Evolutionary conservation across 2,797 vertebrate genomes (phyloP), one percentile per base, ranked within the genome.

Genomic region (Halcyon badia): DNA sequence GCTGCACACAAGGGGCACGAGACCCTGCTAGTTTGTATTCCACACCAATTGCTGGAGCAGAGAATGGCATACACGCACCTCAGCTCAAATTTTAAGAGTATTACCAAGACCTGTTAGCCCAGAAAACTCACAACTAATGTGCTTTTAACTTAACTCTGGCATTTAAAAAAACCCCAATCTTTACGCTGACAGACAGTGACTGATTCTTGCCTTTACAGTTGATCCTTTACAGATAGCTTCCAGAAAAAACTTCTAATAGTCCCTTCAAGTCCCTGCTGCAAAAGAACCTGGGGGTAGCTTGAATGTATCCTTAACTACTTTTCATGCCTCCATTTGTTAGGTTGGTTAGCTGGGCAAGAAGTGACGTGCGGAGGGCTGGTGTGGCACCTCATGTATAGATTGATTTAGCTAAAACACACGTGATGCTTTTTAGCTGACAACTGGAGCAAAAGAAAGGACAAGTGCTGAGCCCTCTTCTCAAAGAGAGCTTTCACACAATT

Each of bases 1-100:
- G 44, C 71, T 65, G 66, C 68, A 30, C 25, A 37, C 0, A 1
- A 44, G 51, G 56, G 24, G 28, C 65, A 61, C 0, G 0, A 65
- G 41, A 15, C 11, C 52, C 60, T 54, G 54, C 18, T 4, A 46
- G n/a, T 54, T 54, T 11, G 52, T 14, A 65, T 61, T 75, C 66
- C 51, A 68, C 28, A 37, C 49, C 42, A 26, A 70, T n/a, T 42
- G 35, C 33, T 39, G 35, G 19, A 61, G 62, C 66, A 73, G 39
- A 69, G 28, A 49, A 39, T 4, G 10, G 35, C 61, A 79, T 3
- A 52, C 3, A 4, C 6, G 13, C 28, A 68, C 2, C 62, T 52
- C n/a, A 10, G 66, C 19, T 79, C 58, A 42, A 49, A 44, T 68
- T 70, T 76, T 25, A 68, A 66, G 52, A 37, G 35, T 16, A n/a